Conservation (phyloP, 2,888 invertebrate species). For the Anoplius nigerrimus region DNA sequence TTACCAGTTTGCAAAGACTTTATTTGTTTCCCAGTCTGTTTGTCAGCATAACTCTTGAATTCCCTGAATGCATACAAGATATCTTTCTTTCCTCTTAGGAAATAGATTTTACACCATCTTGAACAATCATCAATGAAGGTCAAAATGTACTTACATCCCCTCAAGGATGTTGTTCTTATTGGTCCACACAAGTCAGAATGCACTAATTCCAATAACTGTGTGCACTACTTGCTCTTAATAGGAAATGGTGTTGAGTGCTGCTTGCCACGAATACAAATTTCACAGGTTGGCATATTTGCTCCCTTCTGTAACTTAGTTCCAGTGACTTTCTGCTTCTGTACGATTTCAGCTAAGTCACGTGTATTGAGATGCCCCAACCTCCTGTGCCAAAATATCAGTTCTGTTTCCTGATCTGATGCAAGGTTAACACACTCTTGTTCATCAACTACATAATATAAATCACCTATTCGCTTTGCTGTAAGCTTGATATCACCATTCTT, state of each 20-base stretch:
- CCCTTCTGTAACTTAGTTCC: background rate
- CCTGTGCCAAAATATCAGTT: conserved; percentile 27
- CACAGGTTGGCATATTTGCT: background rate
- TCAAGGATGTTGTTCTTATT: background rate
- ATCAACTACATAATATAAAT: conserved; percentile 1
- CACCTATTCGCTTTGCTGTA: background rate
- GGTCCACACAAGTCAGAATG: too few species aligned
- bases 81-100: background rate
- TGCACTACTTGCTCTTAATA: background rate
- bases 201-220: too few species aligned
- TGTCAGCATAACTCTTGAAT: background rate
- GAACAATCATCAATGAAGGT: conserved; percentile 23
- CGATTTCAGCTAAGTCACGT: conserved; percentile 24
- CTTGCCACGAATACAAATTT: conserved; percentile 17
- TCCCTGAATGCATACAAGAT: background rate
- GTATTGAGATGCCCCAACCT: conserved; percentile 37
- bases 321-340: background rate
- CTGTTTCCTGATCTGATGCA: background rate
- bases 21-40: background rate
- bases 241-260: conserved; percentile 28
- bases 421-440: background rate
- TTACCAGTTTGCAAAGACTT: conserved; percentile 21
- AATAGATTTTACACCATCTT: conserved; percentile 9
- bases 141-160: background rate
- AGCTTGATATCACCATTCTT: background rate